These are phyloP conservation scores for Drosophila cracens DNA, from an alignment of 2,888 invertebrate genomes.

Conservation along the genomic window DNA sequence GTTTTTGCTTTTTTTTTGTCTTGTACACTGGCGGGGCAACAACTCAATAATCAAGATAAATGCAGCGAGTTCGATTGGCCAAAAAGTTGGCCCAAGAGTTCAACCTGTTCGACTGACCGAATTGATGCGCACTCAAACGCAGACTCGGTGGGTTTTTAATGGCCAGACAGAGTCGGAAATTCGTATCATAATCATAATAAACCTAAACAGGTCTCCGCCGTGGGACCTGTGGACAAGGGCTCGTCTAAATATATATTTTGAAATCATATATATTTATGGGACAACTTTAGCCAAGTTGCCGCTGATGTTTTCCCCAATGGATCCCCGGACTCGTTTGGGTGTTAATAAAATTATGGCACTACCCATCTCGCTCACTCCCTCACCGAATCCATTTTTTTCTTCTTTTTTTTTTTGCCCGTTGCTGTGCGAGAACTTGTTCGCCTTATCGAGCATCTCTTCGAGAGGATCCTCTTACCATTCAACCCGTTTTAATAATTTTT, in stretches of 20 bases:
- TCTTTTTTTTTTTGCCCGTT: neutral
- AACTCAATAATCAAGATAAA: slow-evolving; percentile 76
- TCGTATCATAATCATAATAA: slow-evolving; percentile 75
- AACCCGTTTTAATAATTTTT: slow-evolving; percentile 72
- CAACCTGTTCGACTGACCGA: slow-evolving; percentile 77
- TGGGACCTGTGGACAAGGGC: slow-evolving; percentile 26
- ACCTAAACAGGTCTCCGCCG: slow-evolving; percentile 60
- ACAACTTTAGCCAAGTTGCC: slow-evolving; percentile 51
- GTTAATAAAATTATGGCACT: slow-evolving; percentile 73
- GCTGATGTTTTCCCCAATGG: slow-evolving; percentile 36
- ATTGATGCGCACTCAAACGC: slow-evolving; percentile 66
- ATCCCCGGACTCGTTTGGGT: slow-evolving; percentile 56
- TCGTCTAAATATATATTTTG: slow-evolving; percentile 69
- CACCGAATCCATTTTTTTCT: slow-evolving; percentile 4
- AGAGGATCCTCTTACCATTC: slow-evolving; percentile 68
- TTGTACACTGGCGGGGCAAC: slow-evolving; percentile 36
- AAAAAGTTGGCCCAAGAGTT: slow-evolving; percentile 48
- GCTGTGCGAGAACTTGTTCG: slow-evolving; percentile 47
- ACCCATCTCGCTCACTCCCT: slow-evolving; percentile 43
- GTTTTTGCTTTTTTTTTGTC: neutral
- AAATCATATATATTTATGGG: slow-evolving; percentile 79
- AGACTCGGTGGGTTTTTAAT: slow-evolving; percentile 43
- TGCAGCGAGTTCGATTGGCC: slow-evolving; percentile 52
- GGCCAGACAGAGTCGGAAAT: slow-evolving; percentile 64
- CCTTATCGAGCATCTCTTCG: slow-evolving; percentile 47